Conservation (phyloP, 2,113 vertebrate genomes). For the Centropus unirufus region DNA sequence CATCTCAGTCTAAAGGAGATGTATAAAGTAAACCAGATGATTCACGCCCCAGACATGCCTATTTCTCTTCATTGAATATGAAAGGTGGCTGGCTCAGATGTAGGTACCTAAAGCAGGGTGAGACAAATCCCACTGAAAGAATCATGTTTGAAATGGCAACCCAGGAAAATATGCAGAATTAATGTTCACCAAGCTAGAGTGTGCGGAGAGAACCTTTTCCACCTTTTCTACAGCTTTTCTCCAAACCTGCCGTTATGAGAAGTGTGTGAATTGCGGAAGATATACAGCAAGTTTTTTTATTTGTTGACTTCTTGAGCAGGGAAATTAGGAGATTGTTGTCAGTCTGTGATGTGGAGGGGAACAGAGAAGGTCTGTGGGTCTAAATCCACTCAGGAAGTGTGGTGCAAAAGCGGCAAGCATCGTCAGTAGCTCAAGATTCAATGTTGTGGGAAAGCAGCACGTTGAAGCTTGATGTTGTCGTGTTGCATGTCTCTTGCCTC, state of each 20-base stretch:
- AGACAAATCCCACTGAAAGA: constrained; percentile 41
- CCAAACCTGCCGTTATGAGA: background rate
- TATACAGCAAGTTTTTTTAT: background rate
- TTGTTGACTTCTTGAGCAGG: background rate
- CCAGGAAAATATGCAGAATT: constrained; percentile 20
- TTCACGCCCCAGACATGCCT: constrained; percentile 52
- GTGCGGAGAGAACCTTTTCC: background rate
- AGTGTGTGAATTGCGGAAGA: background rate
- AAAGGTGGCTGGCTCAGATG: constrained; percentile 38
- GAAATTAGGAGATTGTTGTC: background rate
- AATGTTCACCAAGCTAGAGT: background rate
- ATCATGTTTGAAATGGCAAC: constrained; percentile 14
- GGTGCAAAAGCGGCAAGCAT: background rate
- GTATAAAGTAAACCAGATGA: constrained; percentile 53
- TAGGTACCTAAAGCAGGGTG: constrained; percentile 27
- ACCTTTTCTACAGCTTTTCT: background rate
- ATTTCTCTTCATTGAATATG: constrained; percentile 36
- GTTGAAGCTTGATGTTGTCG: background rate
- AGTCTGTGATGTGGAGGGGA: background rate
- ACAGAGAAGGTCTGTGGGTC: background rate
- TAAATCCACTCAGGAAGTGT: background rate
- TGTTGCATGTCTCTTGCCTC: background rate
- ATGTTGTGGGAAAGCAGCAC: background rate
- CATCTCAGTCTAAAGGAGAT: constrained; percentile 36
- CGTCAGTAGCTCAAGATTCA: background rate